Conservation (phyloP, 2,113 vertebrate species). For the Passerina amoena region DNA sequence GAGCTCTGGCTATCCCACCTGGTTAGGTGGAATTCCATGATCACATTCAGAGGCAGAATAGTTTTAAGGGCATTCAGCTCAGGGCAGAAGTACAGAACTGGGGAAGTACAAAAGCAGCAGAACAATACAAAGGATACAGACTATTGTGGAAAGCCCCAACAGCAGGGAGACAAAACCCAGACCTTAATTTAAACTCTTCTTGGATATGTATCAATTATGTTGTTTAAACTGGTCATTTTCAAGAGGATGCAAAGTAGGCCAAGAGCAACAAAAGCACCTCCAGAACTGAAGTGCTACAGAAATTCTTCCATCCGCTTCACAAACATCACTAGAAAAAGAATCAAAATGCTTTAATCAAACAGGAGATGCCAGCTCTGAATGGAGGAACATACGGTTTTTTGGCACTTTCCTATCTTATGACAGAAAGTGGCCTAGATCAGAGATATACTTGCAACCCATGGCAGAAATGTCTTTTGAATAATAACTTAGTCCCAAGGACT, state of each 20-base stretch:
- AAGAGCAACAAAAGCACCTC: neutral
- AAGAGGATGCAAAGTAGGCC: neutral
- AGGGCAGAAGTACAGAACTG: neutral
- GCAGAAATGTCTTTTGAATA: neutral
- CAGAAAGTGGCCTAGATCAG: neutral
- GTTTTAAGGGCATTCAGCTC: neutral
- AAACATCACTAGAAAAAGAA: neutral
- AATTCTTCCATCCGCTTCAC: neutral
- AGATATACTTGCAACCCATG: neutral
- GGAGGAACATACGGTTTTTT: neutral
- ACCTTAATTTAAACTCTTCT: neutral
- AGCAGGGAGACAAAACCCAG: neutral
- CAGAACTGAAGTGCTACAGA: neutral
- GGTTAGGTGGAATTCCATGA: neutral
- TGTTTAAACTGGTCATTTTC: neutral
- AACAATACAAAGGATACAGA: neutral
- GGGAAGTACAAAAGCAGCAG: neutral
- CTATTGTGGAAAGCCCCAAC: neutral
- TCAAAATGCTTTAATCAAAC: neutral
- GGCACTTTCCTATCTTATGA: slow-evolving; percentile 23
- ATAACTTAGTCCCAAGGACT: neutral
- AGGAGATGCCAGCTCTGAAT: neutral
- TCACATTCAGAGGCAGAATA: neutral
- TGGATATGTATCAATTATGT: neutral
- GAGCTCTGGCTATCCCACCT: neutral